Percentiles rank a stretch among this genome's conserved stretches.
Evolutionary conservation across 2,113 vertebrate genomes (phyloP).

Genomic region (Phalacrocorax carbo): DNA sequence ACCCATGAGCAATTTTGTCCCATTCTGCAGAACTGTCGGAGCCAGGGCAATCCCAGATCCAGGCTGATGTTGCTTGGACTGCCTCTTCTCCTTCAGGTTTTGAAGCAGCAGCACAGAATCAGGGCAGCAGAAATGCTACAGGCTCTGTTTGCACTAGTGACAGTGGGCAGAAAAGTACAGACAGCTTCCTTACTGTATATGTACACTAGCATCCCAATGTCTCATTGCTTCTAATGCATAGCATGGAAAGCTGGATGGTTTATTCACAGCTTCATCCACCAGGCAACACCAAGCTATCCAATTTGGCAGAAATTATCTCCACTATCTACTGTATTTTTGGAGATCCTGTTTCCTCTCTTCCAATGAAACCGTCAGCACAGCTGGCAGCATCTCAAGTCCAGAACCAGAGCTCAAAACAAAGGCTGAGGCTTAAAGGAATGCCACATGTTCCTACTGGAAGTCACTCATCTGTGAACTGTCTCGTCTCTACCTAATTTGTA

Average conservation of each 20-base stretch:
- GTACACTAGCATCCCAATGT: not conserved
- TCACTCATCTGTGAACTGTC: not conserved
- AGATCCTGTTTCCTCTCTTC: not conserved
- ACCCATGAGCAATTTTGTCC: not conserved
- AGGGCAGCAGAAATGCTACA: not conserved
- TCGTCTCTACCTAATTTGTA: not conserved
- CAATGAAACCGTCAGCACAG: not conserved
- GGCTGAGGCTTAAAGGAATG: not conserved
- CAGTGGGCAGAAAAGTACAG: not conserved
- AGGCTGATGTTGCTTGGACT: not conserved
- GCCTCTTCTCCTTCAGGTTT: not conserved
- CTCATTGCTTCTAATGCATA: not conserved
- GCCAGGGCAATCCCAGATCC: not conserved
- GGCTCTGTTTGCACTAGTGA: not conserved
- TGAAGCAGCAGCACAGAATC: not conserved
- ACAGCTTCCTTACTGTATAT: not conserved
- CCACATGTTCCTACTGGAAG: not conserved
- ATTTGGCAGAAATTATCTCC: not conserved
- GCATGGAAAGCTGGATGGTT: not conserved
- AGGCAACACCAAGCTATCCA: not conserved
- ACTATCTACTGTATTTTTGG: not conserved
- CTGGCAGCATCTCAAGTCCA: not conserved
- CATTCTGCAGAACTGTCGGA: not conserved
- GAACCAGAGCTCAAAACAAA: not conserved
- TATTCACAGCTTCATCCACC: not conserved